Conservation (phyloP, 2,113 vertebrate species). For the Indicator maculatus region DNA sequence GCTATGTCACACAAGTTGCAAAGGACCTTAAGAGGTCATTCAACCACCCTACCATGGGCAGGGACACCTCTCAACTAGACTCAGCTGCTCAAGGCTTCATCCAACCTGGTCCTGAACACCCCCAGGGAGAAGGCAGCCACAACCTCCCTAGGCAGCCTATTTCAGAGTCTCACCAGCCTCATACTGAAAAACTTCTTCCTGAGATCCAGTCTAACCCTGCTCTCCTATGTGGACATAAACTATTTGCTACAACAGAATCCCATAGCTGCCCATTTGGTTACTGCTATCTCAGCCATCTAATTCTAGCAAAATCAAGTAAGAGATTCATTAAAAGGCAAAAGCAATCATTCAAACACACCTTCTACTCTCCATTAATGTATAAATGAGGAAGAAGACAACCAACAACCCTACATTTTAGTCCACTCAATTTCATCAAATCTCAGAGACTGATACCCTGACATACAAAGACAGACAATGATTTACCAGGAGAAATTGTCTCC, state of each 20-base stretch:
- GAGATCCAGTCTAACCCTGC: too few species aligned
- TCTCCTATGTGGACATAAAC: too few species aligned
- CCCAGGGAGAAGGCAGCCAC: too few species aligned
- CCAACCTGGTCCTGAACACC: too few species aligned
- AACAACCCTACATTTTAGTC: neutral
- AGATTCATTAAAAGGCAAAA: neutral
- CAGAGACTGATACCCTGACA: neutral
- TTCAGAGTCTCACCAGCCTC: too few species aligned
- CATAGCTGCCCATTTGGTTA: neutral
- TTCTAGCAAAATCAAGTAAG: neutral
- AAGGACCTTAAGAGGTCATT: too few species aligned
- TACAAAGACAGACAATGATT: slow-evolving; percentile 15
- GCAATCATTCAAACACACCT: accelerated
- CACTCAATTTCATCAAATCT: neutral
- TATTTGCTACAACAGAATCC: neutral
- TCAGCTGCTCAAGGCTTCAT: too few species aligned
- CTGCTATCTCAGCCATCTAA: neutral
- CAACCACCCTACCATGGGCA: too few species aligned
- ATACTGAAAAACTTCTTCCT: too few species aligned
- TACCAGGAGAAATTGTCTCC: slow-evolving; percentile 92
- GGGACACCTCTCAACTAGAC: too few species aligned
- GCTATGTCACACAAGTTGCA: too few species aligned
- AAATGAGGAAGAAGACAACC: neutral
- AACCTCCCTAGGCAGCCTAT: too few species aligned
- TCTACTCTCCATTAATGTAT: neutral